Conservation (phyloP, 2,797 vertebrate genomes). For the Champsocephalus esox region DNA sequence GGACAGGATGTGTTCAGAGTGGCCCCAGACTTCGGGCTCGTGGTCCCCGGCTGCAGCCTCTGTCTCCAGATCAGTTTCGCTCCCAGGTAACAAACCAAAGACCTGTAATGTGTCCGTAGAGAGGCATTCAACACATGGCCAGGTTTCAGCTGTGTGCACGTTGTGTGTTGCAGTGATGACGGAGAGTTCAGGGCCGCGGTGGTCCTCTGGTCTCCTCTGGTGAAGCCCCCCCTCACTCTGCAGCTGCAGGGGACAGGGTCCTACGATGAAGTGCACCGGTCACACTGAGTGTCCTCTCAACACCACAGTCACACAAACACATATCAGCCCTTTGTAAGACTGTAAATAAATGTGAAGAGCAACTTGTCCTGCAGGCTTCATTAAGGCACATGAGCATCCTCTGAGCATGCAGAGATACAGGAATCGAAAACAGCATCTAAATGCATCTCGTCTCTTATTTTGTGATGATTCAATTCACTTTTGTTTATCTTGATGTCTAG, state of each 20-base stretch:
- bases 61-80: conserved; percentile 89
- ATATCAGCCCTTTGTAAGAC: not conserved
- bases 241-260: conserved; percentile 84
- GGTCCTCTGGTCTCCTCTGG: conserved; percentile 84
- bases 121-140: not conserved
- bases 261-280: conserved; percentile 64
- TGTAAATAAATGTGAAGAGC: conserved; percentile 33
- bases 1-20: conserved; percentile 81
- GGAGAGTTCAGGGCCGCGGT: conserved; percentile 77
- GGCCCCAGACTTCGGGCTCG: conserved; percentile 83
- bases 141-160: not conserved
- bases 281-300: conserved; percentile 14
- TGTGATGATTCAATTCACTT: conserved; percentile 37
- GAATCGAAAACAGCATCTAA: not conserved
- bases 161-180: conserved; percentile 77
- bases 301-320: not conserved
- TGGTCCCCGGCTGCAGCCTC: conserved; percentile 73
- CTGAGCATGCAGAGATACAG: not conserved
- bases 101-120: not conserved
- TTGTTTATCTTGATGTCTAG: not conserved
- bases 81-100: conserved; percentile 84
- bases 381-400: not conserved
- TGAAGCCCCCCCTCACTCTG: conserved; percentile 83
- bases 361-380: not conserved
- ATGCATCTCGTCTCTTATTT: not conserved